phyloP scores from a whole-genome alignment of 2,888 invertebrate species.

The Brachylomia viminalis region DNA sequence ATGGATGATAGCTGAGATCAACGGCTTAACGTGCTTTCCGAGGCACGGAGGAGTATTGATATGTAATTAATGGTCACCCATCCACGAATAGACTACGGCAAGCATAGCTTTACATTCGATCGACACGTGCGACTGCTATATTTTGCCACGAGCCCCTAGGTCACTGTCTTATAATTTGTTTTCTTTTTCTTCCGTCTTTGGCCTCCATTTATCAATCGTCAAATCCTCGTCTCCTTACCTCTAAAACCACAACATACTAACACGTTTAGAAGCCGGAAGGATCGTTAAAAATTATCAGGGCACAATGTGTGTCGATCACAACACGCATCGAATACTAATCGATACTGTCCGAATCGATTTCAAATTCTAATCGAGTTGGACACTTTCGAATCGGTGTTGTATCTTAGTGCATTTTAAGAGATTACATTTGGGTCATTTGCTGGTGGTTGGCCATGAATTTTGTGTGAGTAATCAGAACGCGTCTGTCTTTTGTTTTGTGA shows the following conservation, averaged over 20 bases:
- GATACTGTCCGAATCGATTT: conserved; percentile 43
- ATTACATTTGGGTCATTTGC: neutral
- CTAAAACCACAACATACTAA: conserved; percentile 51
- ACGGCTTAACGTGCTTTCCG: too few species aligned
- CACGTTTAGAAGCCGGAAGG: conserved; percentile 65
- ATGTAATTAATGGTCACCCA: too few species aligned
- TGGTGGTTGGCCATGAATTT: conserved; percentile 14
- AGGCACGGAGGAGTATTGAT: too few species aligned
- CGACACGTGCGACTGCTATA: too few species aligned
- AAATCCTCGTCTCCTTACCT: conserved; percentile 36
- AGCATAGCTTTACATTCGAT: too few species aligned
- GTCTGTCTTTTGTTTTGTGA: conserved; percentile 3
- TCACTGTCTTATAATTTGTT: too few species aligned
- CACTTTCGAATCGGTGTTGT: conserved; percentile 52
- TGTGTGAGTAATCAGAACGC: neutral
- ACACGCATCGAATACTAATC: conserved; percentile 59
- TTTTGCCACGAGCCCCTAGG: too few species aligned
- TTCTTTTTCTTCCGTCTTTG: neutral
- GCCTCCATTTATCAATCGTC: neutral
- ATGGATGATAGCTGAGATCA: too few species aligned
- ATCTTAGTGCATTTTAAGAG: conserved; percentile 30
- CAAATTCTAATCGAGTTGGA: conserved; percentile 47
- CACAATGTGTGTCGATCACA: conserved; percentile 61
- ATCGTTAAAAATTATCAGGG: conserved; percentile 61
- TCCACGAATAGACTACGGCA: too few species aligned